phyloP scores from a whole-genome alignment of 1,140 invertebrate species.

The Dinoponera quadriceps region DNA sequence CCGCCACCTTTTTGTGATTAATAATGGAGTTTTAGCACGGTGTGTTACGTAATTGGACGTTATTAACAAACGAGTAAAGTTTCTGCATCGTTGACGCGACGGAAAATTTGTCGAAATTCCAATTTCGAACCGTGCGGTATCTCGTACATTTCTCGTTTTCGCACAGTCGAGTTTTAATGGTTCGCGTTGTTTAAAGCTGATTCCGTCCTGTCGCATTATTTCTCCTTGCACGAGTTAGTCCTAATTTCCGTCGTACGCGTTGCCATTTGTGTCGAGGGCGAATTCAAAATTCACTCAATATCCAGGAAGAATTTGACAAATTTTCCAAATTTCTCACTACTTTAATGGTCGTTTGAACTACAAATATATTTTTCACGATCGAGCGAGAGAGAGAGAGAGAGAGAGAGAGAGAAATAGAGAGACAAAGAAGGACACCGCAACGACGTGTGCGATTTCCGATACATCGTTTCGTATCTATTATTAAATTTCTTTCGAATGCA shows the following conservation, averaged over 20 bases:
- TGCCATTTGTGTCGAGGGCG: neutral
- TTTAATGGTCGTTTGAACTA: neutral
- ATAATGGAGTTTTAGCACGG: neutral
- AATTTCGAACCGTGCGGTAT: constrained; percentile 18
- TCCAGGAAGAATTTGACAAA: constrained; percentile 30
- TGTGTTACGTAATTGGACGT: constrained; percentile 2
- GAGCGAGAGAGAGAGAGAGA: neutral
- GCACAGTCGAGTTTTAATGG: constrained; percentile 36
- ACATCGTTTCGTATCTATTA: constrained; percentile 40
- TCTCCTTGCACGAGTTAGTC: constrained; percentile 21
- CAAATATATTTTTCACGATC: constrained; percentile 37
- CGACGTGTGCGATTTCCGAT: constrained; percentile 31
- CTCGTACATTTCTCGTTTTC: constrained; percentile 44
- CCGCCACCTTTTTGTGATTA: neutral
- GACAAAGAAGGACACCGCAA: too few species aligned
- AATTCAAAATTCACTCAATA: constrained; percentile 31
- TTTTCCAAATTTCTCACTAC: neutral
- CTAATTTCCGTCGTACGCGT: constrained; percentile 25
- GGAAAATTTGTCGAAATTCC: constrained; percentile 28
- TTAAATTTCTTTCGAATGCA: constrained; percentile 42
- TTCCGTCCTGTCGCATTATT: constrained; percentile 27
- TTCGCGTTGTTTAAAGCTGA: constrained; percentile 31
- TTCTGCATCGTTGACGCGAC: constrained; percentile 1
- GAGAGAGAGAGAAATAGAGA: too few species aligned
- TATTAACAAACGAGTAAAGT: constrained; percentile 22